Evolutionary conservation across 2,888 invertebrate species (phyloP), one percentile per base, ranked within the genome.

Genomic region (Chloroclysta siterata): DNA sequence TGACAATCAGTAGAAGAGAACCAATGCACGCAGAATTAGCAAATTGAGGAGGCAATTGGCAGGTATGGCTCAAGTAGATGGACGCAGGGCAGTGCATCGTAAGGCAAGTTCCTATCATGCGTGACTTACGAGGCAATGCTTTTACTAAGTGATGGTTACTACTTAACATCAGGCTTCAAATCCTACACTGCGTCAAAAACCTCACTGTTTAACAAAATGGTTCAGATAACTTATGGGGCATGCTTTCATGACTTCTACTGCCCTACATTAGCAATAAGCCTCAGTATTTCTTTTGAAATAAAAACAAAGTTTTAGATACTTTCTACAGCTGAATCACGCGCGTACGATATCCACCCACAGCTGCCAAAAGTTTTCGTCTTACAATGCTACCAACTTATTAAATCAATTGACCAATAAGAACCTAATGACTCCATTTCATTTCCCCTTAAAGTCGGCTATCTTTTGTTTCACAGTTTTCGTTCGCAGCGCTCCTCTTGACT

Each of bases 331-430:
- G 89, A 90, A 76, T 91, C 90, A 90, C 79, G 62, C 70, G 69
- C 87, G 88, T 17, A n/a, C 87, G 88, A 85, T 83, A 82, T 80
- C 82, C 80, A 77, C 76, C 53, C 73, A 83, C 91, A 91, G 92
- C 90, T 92, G 92, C 92, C 90, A 92, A 90, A 87, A 90, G 90
- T 86, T 89, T 91, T 92, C 91, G 79, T 78, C 80, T 92, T 91
- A 89, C 90, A 85, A 87, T 87, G 89, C 91, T 8, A 36, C 36
- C 33, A 33, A 7, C 8, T 33, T 33, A 33, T 33, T 3, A 33
- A 0, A 8, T 33, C 33, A 6, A 6, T 7, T 7, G 33, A 33
- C 8, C 5, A 33, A 33, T 33, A 3, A 36, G 11, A 11, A 36
- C 0, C 36, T 36, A 11, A 36, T 36, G 3, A 39, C 36, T 3